Evolutionary conservation across 2,888 invertebrate genomes (phyloP), one percentile per base, ranked within the genome.

Genomic region (Coremacera marginata): DNA sequence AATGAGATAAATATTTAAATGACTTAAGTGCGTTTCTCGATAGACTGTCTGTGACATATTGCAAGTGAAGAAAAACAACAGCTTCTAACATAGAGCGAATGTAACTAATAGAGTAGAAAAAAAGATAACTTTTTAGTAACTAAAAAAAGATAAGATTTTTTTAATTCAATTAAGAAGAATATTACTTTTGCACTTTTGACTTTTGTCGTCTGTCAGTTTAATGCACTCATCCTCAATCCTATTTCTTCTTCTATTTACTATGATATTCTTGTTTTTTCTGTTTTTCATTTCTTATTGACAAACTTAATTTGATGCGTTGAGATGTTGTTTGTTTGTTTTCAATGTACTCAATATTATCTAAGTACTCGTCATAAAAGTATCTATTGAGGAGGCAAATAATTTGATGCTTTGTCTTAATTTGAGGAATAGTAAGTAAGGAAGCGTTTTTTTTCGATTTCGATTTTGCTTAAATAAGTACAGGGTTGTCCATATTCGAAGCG

Each of bases 131-230:
- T n/a, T n/a, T n/a, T n/a, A n/a, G n/a, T n/a, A n/a, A n/a, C n/a
- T n/a, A n/a, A n/a, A n/a, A n/a, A n/a, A 72, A 51, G 52, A 55
- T 74, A 63, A 55, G 52, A 34, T 25, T 86, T 84, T 84, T 84
- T 83, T 86, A 86, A 87, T 86, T 86, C 84, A 86, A 86, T 86
- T 86, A 87, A 86, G 83, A 81, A 79, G 81, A 86, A 84, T 11
- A 84, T 84, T 81, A 83, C 82, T 82, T 82, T 82, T 84, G 86
- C 85, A 86, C 87, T 85, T 85, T 85, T 86, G 86, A 85, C 86
- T 83, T 80, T 73, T 78, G 75, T 76, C 77, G 19, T 60, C 37
- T 70, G 55, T 25, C 25, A 44, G 71, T 25, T 71, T 51, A 68
- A 51, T 68, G 51, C 68, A 68, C 51, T 68, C 51, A 60, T 60